Conservation (phyloP, 2,888 invertebrate genomes). For the Chloroclysta siterata region DNA sequence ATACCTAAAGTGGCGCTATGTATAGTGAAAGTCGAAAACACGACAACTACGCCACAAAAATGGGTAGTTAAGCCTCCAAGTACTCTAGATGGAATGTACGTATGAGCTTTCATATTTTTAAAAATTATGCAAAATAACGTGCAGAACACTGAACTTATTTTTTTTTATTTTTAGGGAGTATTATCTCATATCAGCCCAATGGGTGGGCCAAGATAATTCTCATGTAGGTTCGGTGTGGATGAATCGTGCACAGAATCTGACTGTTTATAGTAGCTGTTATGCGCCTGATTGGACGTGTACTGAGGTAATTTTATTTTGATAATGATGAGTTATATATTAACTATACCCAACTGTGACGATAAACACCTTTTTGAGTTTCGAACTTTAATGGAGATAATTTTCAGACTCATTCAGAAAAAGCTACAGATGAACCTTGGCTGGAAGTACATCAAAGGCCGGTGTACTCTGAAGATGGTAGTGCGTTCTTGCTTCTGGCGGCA, state of each 20-base stretch:
- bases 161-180: conserved; percentile 88
- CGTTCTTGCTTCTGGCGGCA: conserved; percentile 91
- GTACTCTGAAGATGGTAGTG: conserved; percentile 93
- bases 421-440: conserved; percentile 93
- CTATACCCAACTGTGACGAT: too few species aligned
- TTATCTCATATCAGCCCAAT: conserved; percentile 96
- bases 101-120: conserved; percentile 46
- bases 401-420: conserved; percentile 92
- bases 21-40: conserved; percentile 90
- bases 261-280: conserved; percentile 93
- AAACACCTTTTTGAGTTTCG: too few species aligned
- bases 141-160: conserved; percentile 6
- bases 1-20: conserved; percentile 94
- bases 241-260: conserved; percentile 96
- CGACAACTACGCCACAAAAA: conserved; percentile 84
- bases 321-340: neutral
- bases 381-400: conserved; percentile 30
- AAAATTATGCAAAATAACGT: neutral
- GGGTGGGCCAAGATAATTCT: conserved; percentile 92
- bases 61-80: conserved; percentile 90
- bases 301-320: conserved; percentile 78
- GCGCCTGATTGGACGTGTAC: conserved; percentile 93
- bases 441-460: conserved; percentile 94
- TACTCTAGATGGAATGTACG: conserved; percentile 92
- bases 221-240: conserved; percentile 96